These are phyloP conservation scores for Pristiophorus japonicus DNA, from an alignment of 2,113 vertebrate genomes.

Conservation along the genomic window DNA sequence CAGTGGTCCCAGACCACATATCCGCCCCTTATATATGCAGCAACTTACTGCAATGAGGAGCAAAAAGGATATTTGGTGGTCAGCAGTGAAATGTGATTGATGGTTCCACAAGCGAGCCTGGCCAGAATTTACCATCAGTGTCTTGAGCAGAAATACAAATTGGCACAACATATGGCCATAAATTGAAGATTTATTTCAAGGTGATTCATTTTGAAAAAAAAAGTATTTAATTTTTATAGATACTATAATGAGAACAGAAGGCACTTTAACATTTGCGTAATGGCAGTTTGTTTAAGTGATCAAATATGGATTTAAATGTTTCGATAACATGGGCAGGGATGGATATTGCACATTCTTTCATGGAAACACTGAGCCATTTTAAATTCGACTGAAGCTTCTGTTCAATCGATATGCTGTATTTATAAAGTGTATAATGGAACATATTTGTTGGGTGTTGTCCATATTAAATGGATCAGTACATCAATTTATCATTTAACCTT, in stretches of 20 bases:
- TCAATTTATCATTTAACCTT: not conserved
- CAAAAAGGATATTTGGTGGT: too few species aligned
- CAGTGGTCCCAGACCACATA: too few species aligned
- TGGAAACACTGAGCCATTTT: not conserved
- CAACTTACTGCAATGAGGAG: too few species aligned
- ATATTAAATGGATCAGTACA: not conserved
- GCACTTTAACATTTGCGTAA: not conserved
- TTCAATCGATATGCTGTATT: too few species aligned
- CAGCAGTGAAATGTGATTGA: too few species aligned
- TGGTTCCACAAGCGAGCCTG: too few species aligned
- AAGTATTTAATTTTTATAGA: not conserved
- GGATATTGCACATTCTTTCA: not conserved
- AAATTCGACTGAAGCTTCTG: not conserved
- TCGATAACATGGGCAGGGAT: not conserved
- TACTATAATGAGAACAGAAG: not conserved
- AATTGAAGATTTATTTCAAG: too few species aligned
- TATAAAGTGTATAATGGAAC: not conserved
- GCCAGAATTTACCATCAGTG: too few species aligned
- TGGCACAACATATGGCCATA: too few species aligned
- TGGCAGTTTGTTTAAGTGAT: not conserved
- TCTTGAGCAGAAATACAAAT: too few species aligned
- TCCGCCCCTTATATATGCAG: too few species aligned
- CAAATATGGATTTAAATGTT: slow-evolving; percentile 1
- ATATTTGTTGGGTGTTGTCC: not conserved
- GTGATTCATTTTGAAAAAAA: too few species aligned